These are phyloP conservation scores for Poecilia velifera DNA, from an alignment of 2,797 vertebrate species.

Conservation along the genomic window DNA sequence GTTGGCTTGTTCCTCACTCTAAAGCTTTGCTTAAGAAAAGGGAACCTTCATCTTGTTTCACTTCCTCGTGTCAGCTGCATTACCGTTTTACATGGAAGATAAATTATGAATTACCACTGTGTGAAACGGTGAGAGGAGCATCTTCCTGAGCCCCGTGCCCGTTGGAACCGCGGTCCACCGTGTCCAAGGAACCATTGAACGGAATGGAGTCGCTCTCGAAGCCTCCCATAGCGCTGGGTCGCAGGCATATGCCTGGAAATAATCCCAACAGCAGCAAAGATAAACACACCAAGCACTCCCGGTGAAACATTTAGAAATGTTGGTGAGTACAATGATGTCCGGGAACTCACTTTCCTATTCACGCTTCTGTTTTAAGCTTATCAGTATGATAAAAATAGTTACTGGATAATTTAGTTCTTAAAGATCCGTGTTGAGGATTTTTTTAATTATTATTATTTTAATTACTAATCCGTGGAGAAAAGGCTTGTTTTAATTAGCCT, in stretches of 20 bases:
- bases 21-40: conserved; percentile 10
- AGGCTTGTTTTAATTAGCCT: neutral
- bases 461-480: neutral
- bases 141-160: neutral
- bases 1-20: neutral
- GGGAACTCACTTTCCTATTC: neutral
- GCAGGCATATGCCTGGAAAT: conserved; percentile 84
- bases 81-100: neutral
- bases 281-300: neutral
- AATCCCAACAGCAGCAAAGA: neutral
- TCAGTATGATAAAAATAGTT: neutral
- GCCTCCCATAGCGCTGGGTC: conserved; percentile 81
- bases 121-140: conserved; percentile 1
- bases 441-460: too few species aligned
- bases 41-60: conserved; percentile 2
- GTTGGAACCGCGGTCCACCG: conserved; percentile 48
- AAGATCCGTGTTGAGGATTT: neutral
- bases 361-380: neutral
- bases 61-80: conserved; percentile 12
- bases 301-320: neutral
- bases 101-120: conserved; percentile 39
- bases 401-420: neutral
- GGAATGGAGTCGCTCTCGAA: conserved; percentile 72
- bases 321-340: neutral
- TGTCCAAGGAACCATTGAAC: neutral